Evolutionary conservation across 2,113 vertebrate genomes (phyloP).

Genomic region (Delphinus delphis): DNA sequence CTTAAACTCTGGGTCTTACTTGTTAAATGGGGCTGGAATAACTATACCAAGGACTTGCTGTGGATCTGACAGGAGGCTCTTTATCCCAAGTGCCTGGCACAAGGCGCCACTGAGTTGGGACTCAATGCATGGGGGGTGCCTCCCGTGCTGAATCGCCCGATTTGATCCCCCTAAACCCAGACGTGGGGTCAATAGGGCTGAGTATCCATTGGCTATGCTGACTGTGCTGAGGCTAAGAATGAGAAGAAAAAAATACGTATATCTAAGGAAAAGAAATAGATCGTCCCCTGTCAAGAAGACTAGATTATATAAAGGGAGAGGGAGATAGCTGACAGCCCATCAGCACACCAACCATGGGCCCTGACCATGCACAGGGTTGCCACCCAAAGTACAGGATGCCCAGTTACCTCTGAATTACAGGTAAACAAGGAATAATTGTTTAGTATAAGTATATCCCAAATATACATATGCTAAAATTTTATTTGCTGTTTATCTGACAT

Average conservation of each 20-base stretch:
- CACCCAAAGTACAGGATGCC: background rate
- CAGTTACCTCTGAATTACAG: background rate
- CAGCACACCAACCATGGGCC: background rate
- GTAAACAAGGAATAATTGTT: background rate
- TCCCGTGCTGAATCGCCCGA: background rate
- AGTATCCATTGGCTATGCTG: background rate
- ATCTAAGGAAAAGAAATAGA: background rate
- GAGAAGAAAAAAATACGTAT: background rate
- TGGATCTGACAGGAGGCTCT: no score
- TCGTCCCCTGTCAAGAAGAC: background rate
- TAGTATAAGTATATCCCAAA: background rate
- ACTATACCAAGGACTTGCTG: background rate
- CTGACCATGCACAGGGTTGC: no score
- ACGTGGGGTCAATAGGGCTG: background rate
- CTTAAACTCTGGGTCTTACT: background rate
- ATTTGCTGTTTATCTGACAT: background rate
- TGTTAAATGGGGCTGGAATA: background rate
- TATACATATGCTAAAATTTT: background rate
- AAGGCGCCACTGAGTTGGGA: rapidly evolving
- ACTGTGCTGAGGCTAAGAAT: background rate
- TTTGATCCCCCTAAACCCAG: background rate
- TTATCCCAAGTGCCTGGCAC: background rate
- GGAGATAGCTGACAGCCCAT: background rate
- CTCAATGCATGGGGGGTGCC: background rate
- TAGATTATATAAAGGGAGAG: background rate